These are phyloP conservation scores for Metacarcinus magister DNA, from an alignment of 2,888 invertebrate genomes.

Conservation along the genomic window DNA sequence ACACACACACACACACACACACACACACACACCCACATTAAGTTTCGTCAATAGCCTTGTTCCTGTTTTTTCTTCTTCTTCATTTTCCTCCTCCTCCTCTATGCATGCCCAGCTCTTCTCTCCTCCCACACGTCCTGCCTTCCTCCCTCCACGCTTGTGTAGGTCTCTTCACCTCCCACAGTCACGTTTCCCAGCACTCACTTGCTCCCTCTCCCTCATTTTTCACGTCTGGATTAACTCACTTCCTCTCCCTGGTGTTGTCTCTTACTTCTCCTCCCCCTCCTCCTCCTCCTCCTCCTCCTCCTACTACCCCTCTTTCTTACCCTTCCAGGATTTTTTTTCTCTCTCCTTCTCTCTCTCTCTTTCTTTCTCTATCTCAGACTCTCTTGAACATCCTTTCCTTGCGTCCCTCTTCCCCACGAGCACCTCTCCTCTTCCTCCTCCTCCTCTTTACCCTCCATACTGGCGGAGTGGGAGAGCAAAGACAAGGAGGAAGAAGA, in stretches of 20 bases:
- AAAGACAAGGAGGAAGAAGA: background rate
- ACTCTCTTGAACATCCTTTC: background rate
- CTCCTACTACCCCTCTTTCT: background rate
- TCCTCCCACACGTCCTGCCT: background rate
- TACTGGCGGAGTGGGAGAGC: background rate
- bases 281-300: slow-evolving; percentile 26
- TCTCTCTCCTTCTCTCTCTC: background rate
- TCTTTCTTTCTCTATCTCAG: background rate
- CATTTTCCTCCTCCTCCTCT: background rate
- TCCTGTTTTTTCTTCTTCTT: background rate
- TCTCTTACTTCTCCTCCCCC: background rate
- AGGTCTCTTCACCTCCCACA: background rate
- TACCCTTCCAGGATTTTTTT: background rate
- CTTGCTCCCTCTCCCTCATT: slow-evolving; percentile 2
- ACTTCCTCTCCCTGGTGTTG: background rate
- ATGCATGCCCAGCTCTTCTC: background rate
- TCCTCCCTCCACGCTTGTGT: background rate
- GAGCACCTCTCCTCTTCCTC: background rate
- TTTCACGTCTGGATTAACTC: slow-evolving; percentile 15
- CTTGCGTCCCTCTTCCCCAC: background rate
- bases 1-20: too few relatives aligned
- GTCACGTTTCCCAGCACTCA: background rate
- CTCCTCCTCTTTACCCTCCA: background rate
- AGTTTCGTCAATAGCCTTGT: too few relatives aligned
- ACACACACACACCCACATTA: too few relatives aligned